Conservation (phyloP, 1,140 invertebrate genomes). For the Limonius californicus region DNA sequence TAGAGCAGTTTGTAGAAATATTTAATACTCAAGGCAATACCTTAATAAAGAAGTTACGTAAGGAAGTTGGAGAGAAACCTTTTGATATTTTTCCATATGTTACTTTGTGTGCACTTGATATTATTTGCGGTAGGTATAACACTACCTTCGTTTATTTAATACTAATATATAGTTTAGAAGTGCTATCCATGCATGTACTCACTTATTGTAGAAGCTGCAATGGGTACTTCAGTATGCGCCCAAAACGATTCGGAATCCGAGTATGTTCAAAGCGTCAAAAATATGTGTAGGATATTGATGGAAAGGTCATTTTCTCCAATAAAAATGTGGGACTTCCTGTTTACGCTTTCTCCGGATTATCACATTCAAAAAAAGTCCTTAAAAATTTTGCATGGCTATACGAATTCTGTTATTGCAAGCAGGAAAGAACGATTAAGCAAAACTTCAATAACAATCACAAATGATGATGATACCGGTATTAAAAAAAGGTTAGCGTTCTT, state of each 20-base stretch:
- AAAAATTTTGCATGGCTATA: conserved; percentile 64
- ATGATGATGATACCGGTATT: conserved; percentile 34
- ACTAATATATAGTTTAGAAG: too few relatives aligned
- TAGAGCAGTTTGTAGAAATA: too few relatives aligned
- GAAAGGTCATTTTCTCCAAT: conserved; percentile 47
- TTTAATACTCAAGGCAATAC: too few relatives aligned
- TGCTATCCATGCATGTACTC: too few relatives aligned
- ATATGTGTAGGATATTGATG: conserved; percentile 47
- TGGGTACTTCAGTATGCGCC: conserved; percentile 64
- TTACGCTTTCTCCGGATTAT: conserved; percentile 30
- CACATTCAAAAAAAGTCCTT: conserved; percentile 51
- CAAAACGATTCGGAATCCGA: conserved; percentile 66
- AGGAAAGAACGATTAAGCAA: conserved; percentile 43
- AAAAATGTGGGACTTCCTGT: conserved; percentile 25
- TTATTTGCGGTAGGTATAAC: too few relatives aligned
- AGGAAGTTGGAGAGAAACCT: too few relatives aligned
- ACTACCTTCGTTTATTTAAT: too few relatives aligned
- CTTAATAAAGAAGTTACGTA: too few relatives aligned
- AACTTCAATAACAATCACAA: background rate
- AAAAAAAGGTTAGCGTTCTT: conserved; percentile 67
- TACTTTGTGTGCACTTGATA: too few relatives aligned
- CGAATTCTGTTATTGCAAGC: conserved; percentile 54
- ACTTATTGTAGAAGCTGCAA: too few relatives aligned
- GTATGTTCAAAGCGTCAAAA: conserved; percentile 70
- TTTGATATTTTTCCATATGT: too few relatives aligned